Evolutionary conservation across 2,888 invertebrate species (phyloP).

Genomic region (Drosophila fungiperda): DNA sequence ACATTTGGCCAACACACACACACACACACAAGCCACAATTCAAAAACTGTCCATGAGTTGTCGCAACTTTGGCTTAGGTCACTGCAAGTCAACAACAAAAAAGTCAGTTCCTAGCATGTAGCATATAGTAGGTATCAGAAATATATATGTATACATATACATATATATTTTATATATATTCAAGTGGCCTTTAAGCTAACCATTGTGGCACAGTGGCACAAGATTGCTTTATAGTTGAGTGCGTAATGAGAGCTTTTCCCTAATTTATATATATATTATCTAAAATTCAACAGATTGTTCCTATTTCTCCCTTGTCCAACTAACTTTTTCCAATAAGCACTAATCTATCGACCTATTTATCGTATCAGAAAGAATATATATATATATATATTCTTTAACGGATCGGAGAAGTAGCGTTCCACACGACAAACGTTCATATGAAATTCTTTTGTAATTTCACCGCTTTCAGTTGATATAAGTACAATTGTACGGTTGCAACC

Average conservation of each 20-base stretch:
- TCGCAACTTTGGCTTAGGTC: conserved; percentile 40
- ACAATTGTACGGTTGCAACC: neutral
- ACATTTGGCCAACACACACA: conserved; percentile 65
- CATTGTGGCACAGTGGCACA: neutral
- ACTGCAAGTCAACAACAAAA: conserved; percentile 21
- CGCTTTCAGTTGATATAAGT: neutral
- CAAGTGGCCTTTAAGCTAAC: neutral
- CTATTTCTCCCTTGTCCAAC: no score
- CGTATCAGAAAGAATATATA: neutral
- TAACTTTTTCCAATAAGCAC: neutral
- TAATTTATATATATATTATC: no score
- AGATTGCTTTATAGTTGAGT: neutral
- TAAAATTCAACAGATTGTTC: no score
- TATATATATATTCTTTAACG: neutral
- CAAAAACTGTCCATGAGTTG: conserved; percentile 25
- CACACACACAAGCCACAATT: conserved; percentile 1
- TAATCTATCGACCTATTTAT: neutral
- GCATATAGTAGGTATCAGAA: neutral
- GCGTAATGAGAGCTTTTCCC: neutral
- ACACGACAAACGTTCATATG: neutral
- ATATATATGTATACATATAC: neutral
- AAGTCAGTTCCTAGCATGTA: conserved; percentile 8
- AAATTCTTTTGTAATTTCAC: neutral
- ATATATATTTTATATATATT: neutral
- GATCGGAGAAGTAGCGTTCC: neutral